These are phyloP conservation scores for Montipora cactus DNA, from an alignment of 64 coral and sea anemone species.

Conservation along the genomic window DNA sequence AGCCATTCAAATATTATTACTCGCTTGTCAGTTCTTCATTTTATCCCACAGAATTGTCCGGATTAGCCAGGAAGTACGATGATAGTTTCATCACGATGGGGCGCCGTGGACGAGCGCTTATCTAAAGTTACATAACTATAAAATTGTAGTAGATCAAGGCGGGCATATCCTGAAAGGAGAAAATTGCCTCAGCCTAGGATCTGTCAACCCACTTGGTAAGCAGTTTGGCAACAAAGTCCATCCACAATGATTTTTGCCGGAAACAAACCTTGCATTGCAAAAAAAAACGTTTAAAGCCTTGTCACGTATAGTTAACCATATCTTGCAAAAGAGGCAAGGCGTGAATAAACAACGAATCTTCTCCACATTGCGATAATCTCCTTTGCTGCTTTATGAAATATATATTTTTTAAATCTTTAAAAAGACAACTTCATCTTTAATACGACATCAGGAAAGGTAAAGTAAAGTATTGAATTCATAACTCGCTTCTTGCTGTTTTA, in stretches of 20 bases:
- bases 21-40: background rate
- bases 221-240: background rate
- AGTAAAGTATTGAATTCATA: background rate
- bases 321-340: background rate
- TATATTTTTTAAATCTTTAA: background rate
- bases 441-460: background rate
- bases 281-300: background rate
- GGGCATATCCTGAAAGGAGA: background rate
- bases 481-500: background rate
- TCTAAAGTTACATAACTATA: background rate
- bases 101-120: background rate
- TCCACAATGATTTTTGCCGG: background rate
- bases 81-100: background rate
- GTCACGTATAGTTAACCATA: background rate
- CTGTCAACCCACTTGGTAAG: background rate
- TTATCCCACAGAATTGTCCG: background rate
- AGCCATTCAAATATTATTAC: no score
- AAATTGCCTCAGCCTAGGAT: background rate
- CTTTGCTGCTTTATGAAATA: background rate
- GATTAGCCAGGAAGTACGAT: background rate
- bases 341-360: background rate
- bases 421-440: no score
- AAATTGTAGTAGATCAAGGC: background rate
- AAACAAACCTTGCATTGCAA: background rate
- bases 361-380: background rate